Evolutionary conservation across 2,888 invertebrate species (phyloP).

Genomic region (Pammene aurita): DNA sequence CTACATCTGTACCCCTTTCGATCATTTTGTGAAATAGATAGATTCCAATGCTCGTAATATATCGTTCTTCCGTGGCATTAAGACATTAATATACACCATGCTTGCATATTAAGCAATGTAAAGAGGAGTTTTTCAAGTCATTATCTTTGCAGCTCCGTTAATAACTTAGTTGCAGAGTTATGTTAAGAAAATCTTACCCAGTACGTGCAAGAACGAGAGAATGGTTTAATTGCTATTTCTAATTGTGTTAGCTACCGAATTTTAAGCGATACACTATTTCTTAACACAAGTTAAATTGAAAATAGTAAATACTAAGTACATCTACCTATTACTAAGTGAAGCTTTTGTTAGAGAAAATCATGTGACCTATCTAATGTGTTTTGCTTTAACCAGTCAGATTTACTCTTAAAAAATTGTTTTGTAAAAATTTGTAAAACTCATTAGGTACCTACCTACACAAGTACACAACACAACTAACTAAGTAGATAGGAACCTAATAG

Average conservation of each 20-base stretch:
- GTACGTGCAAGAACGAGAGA: neutral
- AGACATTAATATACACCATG: constrained; percentile 25
- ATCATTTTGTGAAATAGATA: neutral
- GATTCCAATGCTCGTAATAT: neutral
- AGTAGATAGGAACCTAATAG: too few relatives aligned
- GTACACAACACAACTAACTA: too few relatives aligned
- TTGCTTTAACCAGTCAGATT: too few relatives aligned
- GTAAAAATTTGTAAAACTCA: too few relatives aligned
- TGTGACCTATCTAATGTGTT: too few relatives aligned
- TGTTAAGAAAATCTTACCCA: constrained; percentile 1
- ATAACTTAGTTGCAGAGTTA: constrained; percentile 12
- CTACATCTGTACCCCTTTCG: neutral
- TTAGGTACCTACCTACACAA: too few relatives aligned
- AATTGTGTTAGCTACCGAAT: neutral
- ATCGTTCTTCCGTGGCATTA: neutral
- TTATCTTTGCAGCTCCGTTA: constrained; percentile 14
- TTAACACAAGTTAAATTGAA: neutral
- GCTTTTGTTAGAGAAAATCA: too few relatives aligned
- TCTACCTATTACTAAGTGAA: too few relatives aligned
- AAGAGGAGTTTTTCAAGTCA: constrained; percentile 6
- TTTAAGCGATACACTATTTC: neutral
- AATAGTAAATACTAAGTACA: too few relatives aligned
- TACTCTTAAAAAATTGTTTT: too few relatives aligned
- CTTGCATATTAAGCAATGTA: constrained; percentile 21
- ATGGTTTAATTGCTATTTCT: constrained; percentile 5